Percentiles rank a stretch among this genome's conserved stretches.
These are phyloP conservation scores for Pituophis catenifer DNA, from an alignment of 2,113 vertebrate species.

Conservation along the genomic window DNA sequence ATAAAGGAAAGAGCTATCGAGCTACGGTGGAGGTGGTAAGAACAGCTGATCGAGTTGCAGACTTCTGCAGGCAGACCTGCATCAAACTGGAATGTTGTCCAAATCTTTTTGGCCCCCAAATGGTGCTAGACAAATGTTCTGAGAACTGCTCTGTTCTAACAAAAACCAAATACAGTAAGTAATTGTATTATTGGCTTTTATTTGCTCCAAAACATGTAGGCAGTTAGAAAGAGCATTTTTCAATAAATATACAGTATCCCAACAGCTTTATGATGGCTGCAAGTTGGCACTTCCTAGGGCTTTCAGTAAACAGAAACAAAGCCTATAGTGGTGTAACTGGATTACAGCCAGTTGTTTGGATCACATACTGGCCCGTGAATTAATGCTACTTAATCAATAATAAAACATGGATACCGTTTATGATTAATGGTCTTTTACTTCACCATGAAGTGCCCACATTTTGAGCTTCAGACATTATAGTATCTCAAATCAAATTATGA, in stretches of 20 bases:
- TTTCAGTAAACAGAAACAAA: background rate
- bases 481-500: background rate
- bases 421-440: background rate
- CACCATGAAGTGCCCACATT: background rate
- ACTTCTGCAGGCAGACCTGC: conserved; percentile 95
- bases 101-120: conserved; percentile 91
- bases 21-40: conserved; percentile 94
- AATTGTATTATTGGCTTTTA: background rate
- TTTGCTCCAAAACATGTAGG: background rate
- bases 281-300: background rate
- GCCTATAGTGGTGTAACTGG: background rate
- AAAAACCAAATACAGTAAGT: conserved; percentile 98
- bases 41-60: conserved; percentile 89
- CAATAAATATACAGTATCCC: background rate
- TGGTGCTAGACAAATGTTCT: conserved; percentile 94
- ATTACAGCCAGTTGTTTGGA: background rate
- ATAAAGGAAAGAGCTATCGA: conserved; percentile 97
- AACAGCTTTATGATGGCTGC: background rate
- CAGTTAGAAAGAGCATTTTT: background rate
- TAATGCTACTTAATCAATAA: background rate
- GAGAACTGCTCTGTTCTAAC: conserved; percentile 97
- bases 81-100: conserved; percentile 96
- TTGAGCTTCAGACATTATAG: background rate
- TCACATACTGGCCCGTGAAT: background rate
- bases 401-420: background rate